Percentiles rank a stretch among this genome's conserved stretches.
Conservation (phyloP, 2,113 vertebrate genomes). For the Rhinoderma darwinii region DNA sequence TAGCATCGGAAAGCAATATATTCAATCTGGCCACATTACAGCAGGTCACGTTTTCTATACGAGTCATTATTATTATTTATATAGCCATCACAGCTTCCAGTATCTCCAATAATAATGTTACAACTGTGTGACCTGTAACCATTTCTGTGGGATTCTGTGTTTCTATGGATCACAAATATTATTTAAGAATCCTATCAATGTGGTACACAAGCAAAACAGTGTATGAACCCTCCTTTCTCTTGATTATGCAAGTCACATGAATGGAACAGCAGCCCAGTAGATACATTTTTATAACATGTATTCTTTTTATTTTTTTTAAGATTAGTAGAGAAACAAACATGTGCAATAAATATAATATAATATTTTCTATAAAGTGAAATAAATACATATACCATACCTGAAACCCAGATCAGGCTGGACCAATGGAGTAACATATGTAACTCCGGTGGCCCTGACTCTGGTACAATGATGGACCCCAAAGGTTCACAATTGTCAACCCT, state of each 20-base stretch:
- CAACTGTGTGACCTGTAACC: not conserved
- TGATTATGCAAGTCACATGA: not conserved
- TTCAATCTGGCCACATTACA: slow-evolving; percentile 38
- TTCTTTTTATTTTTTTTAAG: no score
- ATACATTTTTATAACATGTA: not conserved
- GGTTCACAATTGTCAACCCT: no score
- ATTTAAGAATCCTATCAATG: slow-evolving; percentile 12
- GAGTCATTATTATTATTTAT: slow-evolving; percentile 44
- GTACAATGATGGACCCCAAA: no score
- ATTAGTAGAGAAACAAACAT: not conserved
- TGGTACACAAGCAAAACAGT: not conserved
- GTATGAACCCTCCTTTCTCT: not conserved
- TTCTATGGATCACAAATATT: slow-evolving; percentile 27
- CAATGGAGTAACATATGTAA: no score
- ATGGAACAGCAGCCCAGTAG: not conserved
- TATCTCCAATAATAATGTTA: slow-evolving; percentile 29
- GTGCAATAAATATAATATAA: not conserved
- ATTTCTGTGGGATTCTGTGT: slow-evolving; percentile 4
- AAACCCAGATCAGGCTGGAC: no score
- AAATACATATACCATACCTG: no score
- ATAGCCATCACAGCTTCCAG: slow-evolving; percentile 15
- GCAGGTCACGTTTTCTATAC: not conserved
- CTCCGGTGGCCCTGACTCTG: no score
- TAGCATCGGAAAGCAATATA: slow-evolving; percentile 50
- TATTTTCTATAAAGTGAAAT: not conserved